Evolutionary conservation across 1,140 invertebrate genomes (phyloP).

Genomic region (Ceratosolen solmsi): DNA sequence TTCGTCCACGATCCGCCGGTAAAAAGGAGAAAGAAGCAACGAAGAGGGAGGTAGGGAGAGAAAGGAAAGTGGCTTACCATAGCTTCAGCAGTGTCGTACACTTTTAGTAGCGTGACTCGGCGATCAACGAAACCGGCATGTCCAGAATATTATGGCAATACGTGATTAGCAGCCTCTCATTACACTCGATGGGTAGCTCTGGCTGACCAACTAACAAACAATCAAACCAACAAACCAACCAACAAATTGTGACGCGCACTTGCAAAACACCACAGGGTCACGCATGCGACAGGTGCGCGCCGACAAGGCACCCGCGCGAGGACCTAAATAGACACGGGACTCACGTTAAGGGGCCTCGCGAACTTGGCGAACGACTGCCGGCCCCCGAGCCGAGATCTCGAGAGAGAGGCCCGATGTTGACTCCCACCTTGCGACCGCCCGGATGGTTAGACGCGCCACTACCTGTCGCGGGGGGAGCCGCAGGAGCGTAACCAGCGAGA

Average conservation of each 20-base stretch:
- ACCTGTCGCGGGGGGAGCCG: background rate
- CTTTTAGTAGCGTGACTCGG: conserved; percentile 22
- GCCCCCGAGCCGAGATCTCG: conserved; percentile 1
- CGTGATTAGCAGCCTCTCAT: background rate
- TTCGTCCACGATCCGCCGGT: background rate
- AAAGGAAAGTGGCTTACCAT: conserved; percentile 4
- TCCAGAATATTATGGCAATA: background rate
- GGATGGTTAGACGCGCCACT: background rate
- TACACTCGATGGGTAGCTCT: background rate
- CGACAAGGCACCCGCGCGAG: background rate
- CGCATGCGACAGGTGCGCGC: background rate
- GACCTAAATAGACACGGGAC: background rate
- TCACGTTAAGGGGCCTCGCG: conserved; percentile 24
- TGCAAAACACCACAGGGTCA: background rate
- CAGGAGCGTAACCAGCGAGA: background rate
- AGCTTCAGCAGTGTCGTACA: background rate
- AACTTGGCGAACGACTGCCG: conserved; percentile 48
- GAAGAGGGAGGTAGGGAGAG: background rate
- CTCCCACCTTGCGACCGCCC: background rate
- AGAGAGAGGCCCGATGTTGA: background rate
- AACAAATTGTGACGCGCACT: too few relatives aligned
- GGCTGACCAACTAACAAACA: background rate
- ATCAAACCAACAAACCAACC: conserved; percentile 2
- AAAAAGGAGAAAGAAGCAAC: background rate
- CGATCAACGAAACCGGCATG: conserved; percentile 39